Conservation (phyloP, 2,797 vertebrate species). For the Eulemur albifrons region DNA sequence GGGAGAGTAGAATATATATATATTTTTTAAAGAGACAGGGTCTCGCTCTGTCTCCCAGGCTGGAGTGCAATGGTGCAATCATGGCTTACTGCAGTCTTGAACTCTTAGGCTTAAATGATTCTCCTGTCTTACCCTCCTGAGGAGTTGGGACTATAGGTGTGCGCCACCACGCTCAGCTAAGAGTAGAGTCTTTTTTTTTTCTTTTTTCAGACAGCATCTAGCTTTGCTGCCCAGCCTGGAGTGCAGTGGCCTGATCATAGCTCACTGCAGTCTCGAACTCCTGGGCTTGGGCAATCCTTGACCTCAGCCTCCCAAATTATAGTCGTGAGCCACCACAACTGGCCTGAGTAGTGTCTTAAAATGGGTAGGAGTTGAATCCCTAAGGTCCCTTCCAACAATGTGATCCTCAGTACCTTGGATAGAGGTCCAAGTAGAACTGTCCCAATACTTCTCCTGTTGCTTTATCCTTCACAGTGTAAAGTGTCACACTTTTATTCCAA, state of each 20-base stretch:
- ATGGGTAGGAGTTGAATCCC: not conserved
- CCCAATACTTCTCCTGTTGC: slow-evolving; percentile 90
- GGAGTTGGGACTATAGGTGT: not conserved
- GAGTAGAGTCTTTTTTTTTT: not conserved
- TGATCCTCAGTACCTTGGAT: slow-evolving; percentile 89
- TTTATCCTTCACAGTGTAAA: slow-evolving; percentile 90
- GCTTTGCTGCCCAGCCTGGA: not conserved
- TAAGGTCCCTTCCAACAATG: not conserved
- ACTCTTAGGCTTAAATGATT: not conserved
- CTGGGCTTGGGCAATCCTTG: not conserved
- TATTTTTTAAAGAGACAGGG: not conserved
- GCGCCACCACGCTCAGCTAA: not conserved
- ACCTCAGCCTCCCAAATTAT: not conserved
- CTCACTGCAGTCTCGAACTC: not conserved
- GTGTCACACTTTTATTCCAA: slow-evolving; percentile 91
- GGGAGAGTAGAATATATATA: not conserved
- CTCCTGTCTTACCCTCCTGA: not conserved
- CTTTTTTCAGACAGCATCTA: not conserved
- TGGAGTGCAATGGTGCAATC: not conserved
- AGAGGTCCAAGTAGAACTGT: slow-evolving; percentile 96
- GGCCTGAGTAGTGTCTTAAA: not conserved
- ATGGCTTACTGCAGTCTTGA: not conserved
- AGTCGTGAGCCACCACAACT: not conserved
- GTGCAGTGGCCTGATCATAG: not conserved
- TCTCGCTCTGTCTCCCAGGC: not conserved